phyloP scores from a whole-genome alignment of 2,113 vertebrate species.

The Mionectes macconnelli region DNA sequence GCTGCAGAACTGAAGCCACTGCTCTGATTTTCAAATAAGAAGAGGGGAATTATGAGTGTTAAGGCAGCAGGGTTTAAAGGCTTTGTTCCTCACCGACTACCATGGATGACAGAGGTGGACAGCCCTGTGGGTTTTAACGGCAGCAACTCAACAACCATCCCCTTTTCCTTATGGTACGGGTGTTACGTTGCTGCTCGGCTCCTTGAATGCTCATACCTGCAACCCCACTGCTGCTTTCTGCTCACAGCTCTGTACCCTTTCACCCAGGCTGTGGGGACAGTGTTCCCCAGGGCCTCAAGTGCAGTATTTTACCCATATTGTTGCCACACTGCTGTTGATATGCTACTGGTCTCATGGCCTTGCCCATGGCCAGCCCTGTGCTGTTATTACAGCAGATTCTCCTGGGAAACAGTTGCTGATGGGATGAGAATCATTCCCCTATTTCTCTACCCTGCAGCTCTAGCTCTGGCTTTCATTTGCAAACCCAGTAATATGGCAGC shows the following conservation, averaged over 20 bases:
- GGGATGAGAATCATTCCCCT: neutral
- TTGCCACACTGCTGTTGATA: neutral
- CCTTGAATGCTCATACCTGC: too few species aligned
- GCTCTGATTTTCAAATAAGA: neutral
- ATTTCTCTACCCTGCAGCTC: neutral
- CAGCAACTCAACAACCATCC: rapidly evolving
- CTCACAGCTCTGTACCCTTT: neutral
- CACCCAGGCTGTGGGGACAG: neutral
- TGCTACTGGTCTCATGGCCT: rapidly evolving
- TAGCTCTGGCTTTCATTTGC: neutral
- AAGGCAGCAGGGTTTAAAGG: neutral
- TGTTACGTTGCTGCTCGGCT: neutral
- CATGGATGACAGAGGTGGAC: too few species aligned
- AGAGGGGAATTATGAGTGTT: neutral
- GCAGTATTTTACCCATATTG: neutral
- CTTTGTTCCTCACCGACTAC: neutral
- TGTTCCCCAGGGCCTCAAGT: rapidly evolving
- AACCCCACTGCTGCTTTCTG: neutral
- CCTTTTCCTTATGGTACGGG: neutral
- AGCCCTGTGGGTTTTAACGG: neutral
- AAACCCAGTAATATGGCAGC: rapidly evolving
- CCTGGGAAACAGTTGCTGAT: rapidly evolving
- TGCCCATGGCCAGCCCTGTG: too few species aligned
- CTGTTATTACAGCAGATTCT: neutral
- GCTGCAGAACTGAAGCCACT: neutral